These are phyloP conservation scores for Phycodurus eques DNA, from an alignment of 2,113 vertebrate genomes.

Conservation along the genomic window DNA sequence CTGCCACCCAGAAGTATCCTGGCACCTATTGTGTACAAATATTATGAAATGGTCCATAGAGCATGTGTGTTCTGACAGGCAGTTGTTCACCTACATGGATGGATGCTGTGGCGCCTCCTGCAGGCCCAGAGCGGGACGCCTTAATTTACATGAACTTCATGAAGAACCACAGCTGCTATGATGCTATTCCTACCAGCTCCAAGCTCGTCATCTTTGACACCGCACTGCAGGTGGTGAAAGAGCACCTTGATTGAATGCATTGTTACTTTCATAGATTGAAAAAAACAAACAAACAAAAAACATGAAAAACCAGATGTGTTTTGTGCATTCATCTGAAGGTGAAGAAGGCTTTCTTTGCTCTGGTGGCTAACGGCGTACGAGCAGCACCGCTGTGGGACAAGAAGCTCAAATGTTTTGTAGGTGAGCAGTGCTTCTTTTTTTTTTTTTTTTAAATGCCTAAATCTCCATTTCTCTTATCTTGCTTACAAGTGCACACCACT, in stretches of 20 bases:
- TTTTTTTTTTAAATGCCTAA: background rate
- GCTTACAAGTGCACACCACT: no score
- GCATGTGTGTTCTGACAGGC: background rate
- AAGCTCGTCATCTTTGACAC: constrained; percentile 92
- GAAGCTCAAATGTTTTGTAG: constrained; percentile 65
- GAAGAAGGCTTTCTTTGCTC: constrained; percentile 69
- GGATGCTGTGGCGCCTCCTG: constrained; percentile 6
- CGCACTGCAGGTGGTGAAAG: constrained; percentile 76
- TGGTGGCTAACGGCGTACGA: constrained; percentile 65
- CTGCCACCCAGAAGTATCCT: no score
- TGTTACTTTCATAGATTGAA: background rate
- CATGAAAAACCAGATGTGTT: background rate
- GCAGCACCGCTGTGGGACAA: constrained; percentile 67
- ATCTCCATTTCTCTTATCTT: background rate
- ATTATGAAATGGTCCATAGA: background rate
- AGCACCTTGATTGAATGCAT: background rate
- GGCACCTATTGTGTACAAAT: no score
- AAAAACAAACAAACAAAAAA: background rate
- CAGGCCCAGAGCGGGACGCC: constrained; percentile 58
- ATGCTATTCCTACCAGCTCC: constrained; percentile 91
- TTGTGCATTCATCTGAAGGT: constrained; percentile 40
- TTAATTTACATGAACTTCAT: constrained; percentile 90
- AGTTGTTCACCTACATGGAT: background rate
- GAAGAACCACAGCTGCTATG: constrained; percentile 87
- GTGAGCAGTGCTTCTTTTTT: constrained; percentile 36